Percentiles rank a stretch among this genome's conserved stretches.
Evolutionary conservation across 1,140 invertebrate genomes (phyloP).

Genomic region (Hirudo medicinalis): DNA sequence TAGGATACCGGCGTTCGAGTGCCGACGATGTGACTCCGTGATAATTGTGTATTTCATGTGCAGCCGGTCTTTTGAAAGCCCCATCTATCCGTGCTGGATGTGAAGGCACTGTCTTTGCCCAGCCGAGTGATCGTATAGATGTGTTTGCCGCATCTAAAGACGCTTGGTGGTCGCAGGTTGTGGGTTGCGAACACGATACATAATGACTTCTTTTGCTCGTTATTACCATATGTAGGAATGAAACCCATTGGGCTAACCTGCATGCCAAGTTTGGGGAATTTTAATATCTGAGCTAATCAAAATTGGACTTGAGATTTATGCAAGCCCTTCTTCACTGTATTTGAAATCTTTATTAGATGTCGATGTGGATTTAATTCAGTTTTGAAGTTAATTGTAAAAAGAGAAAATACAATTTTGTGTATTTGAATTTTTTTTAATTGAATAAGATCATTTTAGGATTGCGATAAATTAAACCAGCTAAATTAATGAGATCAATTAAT

Average conservation of each 20-base stretch:
- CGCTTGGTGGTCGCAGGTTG: neutral
- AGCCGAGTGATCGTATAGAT: neutral
- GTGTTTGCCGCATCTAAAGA: neutral
- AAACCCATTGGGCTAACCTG: too few relatives aligned
- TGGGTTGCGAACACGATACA: neutral
- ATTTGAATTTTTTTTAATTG: neutral
- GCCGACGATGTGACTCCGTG: conserved; percentile 28
- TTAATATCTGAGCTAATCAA: too few relatives aligned
- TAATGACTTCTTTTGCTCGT: too few relatives aligned
- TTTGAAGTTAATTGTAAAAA: neutral
- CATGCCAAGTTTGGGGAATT: too few relatives aligned
- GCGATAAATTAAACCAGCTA: neutral
- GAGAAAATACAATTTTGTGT: neutral
- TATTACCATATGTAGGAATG: too few relatives aligned
- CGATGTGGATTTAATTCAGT: neutral
- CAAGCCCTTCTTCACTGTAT: too few relatives aligned
- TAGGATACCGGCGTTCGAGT: neutral
- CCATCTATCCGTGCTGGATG: neutral
- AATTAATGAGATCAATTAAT: conserved; percentile 7
- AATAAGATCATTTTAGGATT: neutral
- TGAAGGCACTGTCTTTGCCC: neutral
- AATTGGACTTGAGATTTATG: too few relatives aligned
- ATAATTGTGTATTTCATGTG: conserved; percentile 51
- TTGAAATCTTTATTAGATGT: too few relatives aligned
- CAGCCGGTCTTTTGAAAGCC: conserved; percentile 38